Base-by-base conservation (phyloP, 2,797 vertebrate species). In the Gymnopithys bicolor region DNA sequence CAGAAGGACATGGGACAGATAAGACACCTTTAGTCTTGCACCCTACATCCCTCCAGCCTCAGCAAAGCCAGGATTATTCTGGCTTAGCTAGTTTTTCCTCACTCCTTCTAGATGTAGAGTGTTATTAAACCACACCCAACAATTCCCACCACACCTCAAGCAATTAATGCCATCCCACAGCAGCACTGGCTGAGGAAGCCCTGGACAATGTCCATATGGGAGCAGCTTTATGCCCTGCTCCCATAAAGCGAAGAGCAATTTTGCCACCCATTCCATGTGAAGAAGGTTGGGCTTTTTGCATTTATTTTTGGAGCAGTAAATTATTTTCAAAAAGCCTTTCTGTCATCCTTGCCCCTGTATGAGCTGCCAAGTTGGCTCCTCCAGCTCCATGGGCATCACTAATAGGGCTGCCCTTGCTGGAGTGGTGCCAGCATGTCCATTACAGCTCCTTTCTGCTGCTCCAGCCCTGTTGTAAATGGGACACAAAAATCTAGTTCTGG, bases 231-330 rank as follows among this genome's bases (percentile, higher is more conserved):
- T 35, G 35, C 35, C 35, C 35, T 35, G 35, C 33, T 76, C 12
- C 6, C 32, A 5, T 33, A 67, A 67, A 53, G 52, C 18, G 7
- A 81, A 71, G 35, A 83, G 66, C n/a, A 68, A 19, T 52, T 79
- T 79, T 89, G n/a, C 62, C 23, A 9, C 46, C 53, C 33, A 3
- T 56, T 84, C 15, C 27, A 5, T 27, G 45, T 35, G 17, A 49
- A 60, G 58, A 70, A 78, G 39, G 19, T 67, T 90, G 70, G 55
- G 10, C 68, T 68, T 60, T 45, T 30, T 51, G 27, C 6, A 1
- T 90, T 90, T 95, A 75, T 93, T 95, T 96, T 95, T 93, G 60
- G 84, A 75, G 39, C 41, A 77, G 28, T 53, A 56, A 55, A 56
- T 91, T 92, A 66, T 91, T 94, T 88, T 37, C 83, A 46, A 63